Evolutionary conservation across 1,140 invertebrate genomes (phyloP), one percentile per base, ranked within the genome.

Genomic region (Leptinotarsa defecta): DNA sequence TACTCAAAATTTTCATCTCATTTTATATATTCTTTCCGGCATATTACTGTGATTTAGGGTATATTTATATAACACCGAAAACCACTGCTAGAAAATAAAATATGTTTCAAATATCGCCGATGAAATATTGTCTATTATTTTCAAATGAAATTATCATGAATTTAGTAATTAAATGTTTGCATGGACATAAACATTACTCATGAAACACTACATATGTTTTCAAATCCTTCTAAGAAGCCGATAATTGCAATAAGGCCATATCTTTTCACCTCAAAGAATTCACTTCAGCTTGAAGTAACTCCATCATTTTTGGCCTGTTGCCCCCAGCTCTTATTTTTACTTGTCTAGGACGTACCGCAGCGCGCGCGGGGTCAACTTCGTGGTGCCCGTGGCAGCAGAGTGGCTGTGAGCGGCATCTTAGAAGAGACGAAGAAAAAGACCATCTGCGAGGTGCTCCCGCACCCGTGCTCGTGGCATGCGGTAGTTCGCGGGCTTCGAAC

Each of bases 381-480:
- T 68, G 67, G 67, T 19, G 67, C 67, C 67, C 67, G 67, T 68
- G 67, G 67, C 64, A 67, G 43, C 67, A 19, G 43, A 19, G 43
- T 43, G 24, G 43, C 24, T 24, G 19, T 43, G 67, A 68, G 43
- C 43, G 67, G 67, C 43, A 68, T 43, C 43, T 43, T 43, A 19
- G 43, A 68, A 19, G 43, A 68, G 67, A 68, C n/a, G 24, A 68
- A 68, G 34, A 68, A 68, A 68, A 68, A 67, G 43, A n/a, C 15
- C 34, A 68, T 68, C 24, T 19, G 67, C 67, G 67, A 68, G 67
- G 67, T 68, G 67, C 67, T 68, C 43, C 67, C 67, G 67, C 67
- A 68, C 67, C 67, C 67, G 67, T 68, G 67, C 34, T 68, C 67
- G 67, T 68, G 67, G 67, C 67, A 68, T 68, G 67, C 67, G 67